These are phyloP conservation scores for Platichthys stellatus DNA, from an alignment of 2,113 vertebrate species.

Conservation along the genomic window DNA sequence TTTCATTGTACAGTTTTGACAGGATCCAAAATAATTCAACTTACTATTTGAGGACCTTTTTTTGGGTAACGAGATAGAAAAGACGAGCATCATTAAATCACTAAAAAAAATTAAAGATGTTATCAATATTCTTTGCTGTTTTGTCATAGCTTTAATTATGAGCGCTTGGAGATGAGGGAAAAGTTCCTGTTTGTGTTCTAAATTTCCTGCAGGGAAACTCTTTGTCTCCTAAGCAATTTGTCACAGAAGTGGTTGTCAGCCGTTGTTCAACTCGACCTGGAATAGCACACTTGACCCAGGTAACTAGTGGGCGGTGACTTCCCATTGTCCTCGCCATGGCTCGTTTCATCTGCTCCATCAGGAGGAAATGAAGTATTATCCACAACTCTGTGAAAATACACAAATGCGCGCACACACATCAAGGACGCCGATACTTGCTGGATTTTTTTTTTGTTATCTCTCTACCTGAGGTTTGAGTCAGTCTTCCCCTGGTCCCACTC, in stretches of 20 bases:
- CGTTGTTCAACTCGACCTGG: slow-evolving; percentile 26
- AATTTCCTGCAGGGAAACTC: slow-evolving; percentile 6
- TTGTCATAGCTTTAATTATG: background rate
- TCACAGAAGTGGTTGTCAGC: background rate
- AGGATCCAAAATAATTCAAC: too few species aligned
- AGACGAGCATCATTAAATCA: background rate
- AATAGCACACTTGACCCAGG: slow-evolving; percentile 37
- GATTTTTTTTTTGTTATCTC: slow-evolving; percentile 9
- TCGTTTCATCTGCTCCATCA: slow-evolving; percentile 23
- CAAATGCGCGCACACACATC: background rate
- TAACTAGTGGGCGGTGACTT: slow-evolving; percentile 28
- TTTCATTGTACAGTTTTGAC: too few species aligned
- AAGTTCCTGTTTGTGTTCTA: background rate
- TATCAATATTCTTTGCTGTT: background rate
- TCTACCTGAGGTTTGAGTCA: slow-evolving; percentile 28
- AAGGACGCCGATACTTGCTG: background rate
- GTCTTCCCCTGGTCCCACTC: slow-evolving; percentile 29
- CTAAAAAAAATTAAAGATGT: background rate
- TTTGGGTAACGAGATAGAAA: background rate
- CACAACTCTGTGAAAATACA: background rate
- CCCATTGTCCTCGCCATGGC: slow-evolving; percentile 17
- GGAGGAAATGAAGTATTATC: slow-evolving; percentile 37
- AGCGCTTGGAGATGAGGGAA: background rate
- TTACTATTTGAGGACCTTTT: background rate
- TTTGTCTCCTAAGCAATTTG: background rate